Percentiles rank a stretch among this genome's conserved stretches.
Evolutionary conservation across 92 coral and sea anemone genomes (phyloP).

Genomic region (Actinostola sp.): DNA sequence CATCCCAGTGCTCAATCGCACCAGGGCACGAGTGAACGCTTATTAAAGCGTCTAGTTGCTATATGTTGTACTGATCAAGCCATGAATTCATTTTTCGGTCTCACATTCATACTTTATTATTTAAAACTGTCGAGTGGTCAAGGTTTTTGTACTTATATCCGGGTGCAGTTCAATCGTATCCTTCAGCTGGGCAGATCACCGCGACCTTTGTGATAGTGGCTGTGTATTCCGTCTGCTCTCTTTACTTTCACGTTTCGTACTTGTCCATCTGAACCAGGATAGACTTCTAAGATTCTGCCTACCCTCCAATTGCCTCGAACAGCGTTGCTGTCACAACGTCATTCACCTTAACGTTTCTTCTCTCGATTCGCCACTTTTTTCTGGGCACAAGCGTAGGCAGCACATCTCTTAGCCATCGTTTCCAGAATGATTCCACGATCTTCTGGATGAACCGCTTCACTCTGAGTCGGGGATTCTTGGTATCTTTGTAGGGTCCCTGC

Average conservation of each 20-base stretch:
- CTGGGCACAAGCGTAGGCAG: conserved; percentile 28
- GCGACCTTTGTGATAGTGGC: conserved; percentile 38
- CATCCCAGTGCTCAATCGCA: no score
- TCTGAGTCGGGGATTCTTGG: conserved; percentile 35
- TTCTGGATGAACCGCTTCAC: conserved; percentile 52
- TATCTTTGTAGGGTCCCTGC: conserved; percentile 47
- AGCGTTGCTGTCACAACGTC: conserved; percentile 41
- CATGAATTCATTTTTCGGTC: no score
- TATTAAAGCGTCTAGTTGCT: no score
- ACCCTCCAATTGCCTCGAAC: conserved; percentile 41
- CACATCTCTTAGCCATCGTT: conserved; percentile 50
- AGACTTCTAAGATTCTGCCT: conserved; percentile 33
- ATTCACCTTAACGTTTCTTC: conserved; percentile 22
- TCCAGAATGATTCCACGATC: conserved; percentile 56
- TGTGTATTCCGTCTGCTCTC: conserved; percentile 28
- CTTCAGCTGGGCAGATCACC: conserved; percentile 15
- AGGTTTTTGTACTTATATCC: no score
- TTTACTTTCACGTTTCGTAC: conserved; percentile 44
- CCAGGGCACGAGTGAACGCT: no score
- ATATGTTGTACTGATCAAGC: no score
- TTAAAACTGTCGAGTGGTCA: no score
- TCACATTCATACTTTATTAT: no score
- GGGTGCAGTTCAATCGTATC: no score
- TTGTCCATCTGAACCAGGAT: conserved; percentile 45
- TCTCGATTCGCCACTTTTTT: conserved; percentile 31